These are phyloP conservation scores for Glaucomys volans DNA, from an alignment of 2,113 vertebrate genomes.

Conservation along the genomic window DNA sequence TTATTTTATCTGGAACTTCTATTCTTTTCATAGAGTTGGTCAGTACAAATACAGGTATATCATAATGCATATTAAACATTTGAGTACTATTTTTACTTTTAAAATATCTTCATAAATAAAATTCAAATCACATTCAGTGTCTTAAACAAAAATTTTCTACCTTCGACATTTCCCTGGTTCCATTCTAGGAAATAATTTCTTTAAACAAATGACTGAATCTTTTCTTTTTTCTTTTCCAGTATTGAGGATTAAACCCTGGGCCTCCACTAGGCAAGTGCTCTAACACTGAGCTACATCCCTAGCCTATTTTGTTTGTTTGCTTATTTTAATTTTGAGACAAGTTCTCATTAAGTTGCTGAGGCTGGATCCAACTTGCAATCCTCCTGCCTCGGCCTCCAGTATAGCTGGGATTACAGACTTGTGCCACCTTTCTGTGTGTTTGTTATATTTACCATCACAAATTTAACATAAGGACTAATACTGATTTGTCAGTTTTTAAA, in stretches of 20 bases:
- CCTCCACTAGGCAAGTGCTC: not conserved
- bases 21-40: not conserved
- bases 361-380: not conserved
- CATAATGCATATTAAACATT: not conserved
- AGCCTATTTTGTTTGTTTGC: not conserved
- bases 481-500: not conserved
- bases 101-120: slow-evolving; percentile 47
- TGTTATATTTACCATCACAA: not conserved
- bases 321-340: not conserved
- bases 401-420: not conserved
- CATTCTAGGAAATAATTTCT: not conserved
- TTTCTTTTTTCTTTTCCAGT: not conserved
- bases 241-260: not conserved
- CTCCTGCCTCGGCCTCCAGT: not conserved
- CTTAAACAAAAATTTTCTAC: not conserved
- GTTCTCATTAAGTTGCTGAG: not conserved
- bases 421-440: not conserved
- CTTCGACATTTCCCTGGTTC: not conserved
- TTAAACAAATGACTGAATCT: not conserved
- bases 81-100: slow-evolving; percentile 10
- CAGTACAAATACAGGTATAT: not conserved
- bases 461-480: not conserved
- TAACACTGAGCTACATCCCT: not conserved
- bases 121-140: not conserved
- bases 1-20: not conserved